These are phyloP conservation scores for Myiagra hebetior DNA, from an alignment of 2,113 vertebrate genomes.

Conservation along the genomic window DNA sequence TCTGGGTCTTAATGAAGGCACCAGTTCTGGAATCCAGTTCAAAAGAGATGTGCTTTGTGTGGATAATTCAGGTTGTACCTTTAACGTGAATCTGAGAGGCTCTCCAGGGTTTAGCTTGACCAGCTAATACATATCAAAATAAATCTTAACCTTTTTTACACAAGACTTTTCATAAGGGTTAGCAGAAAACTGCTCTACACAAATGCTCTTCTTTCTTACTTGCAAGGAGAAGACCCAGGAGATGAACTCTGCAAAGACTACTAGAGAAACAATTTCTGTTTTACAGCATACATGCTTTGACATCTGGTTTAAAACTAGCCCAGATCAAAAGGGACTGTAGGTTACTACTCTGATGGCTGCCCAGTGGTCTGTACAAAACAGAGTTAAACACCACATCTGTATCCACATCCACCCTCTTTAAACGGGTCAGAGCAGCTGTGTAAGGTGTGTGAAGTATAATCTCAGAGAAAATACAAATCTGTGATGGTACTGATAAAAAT, in stretches of 20 bases:
- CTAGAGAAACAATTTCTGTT: conserved; percentile 20
- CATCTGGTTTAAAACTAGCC: conserved; percentile 50
- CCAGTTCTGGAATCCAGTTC: not conserved
- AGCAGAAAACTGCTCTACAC: conserved; percentile 27
- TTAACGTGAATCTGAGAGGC: not conserved
- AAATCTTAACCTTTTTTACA: conserved; percentile 26
- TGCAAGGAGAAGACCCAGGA: conserved; percentile 26
- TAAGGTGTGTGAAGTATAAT: conserved; percentile 22
- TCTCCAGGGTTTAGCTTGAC: not conserved
- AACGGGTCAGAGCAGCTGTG: conserved; percentile 59
- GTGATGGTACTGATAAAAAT: conserved; percentile 56
- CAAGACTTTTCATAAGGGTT: conserved; percentile 2
- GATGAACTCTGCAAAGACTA: conserved; percentile 46
- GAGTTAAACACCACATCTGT: not conserved
- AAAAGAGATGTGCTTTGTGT: not conserved
- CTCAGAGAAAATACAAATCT: conserved; percentile 53
- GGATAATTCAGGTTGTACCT: not conserved
- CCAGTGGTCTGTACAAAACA: conserved; percentile 29
- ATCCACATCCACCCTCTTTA: not conserved
- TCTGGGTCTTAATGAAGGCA: not conserved
- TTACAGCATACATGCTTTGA: conserved; percentile 15
- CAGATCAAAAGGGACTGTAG: conserved; percentile 27
- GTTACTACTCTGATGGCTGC: not conserved
- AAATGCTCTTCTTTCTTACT: conserved; percentile 27
- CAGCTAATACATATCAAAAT: conserved; percentile 24